Conservation (phyloP, 2,797 vertebrate species). For the Mycteria americana region DNA sequence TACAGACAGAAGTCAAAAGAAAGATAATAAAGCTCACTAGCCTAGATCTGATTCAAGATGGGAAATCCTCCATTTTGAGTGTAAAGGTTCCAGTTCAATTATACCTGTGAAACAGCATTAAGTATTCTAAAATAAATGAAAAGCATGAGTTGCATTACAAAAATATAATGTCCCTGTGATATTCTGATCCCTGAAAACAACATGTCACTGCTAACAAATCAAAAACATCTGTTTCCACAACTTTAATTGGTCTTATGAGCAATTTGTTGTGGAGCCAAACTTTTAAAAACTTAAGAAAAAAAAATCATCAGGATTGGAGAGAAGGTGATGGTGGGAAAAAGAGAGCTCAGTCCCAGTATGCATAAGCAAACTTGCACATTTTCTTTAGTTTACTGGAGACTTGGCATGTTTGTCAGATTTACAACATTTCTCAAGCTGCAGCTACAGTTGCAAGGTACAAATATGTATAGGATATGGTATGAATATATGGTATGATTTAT, state of each 20-base stretch:
- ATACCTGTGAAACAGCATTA: not conserved
- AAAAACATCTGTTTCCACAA: conserved; percentile 53
- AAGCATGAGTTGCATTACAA: not conserved
- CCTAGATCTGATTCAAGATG: not conserved
- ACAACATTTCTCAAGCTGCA: not conserved
- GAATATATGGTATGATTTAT: not conserved
- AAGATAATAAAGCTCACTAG: not conserved
- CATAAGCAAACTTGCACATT: not conserved
- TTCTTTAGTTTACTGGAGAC: not conserved
- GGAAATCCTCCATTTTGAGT: not conserved
- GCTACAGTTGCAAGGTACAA: not conserved
- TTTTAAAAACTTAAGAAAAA: not conserved
- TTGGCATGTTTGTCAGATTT: not conserved
- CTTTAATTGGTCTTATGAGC: conserved; percentile 17
- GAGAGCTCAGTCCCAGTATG: not conserved
- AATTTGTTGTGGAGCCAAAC: conserved; percentile 23
- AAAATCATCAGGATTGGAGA: not conserved
- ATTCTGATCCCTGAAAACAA: not conserved
- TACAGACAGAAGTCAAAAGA: not conserved
- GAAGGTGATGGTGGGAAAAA: not conserved
- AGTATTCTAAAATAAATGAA: not conserved
- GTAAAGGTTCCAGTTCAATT: not conserved
- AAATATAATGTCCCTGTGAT: not conserved
- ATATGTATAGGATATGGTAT: not conserved
- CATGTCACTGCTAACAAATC: conserved; percentile 21